Evolutionary conservation across 2,113 vertebrate genomes (phyloP).

Genomic region (Planiliza haematocheilus): DNA sequence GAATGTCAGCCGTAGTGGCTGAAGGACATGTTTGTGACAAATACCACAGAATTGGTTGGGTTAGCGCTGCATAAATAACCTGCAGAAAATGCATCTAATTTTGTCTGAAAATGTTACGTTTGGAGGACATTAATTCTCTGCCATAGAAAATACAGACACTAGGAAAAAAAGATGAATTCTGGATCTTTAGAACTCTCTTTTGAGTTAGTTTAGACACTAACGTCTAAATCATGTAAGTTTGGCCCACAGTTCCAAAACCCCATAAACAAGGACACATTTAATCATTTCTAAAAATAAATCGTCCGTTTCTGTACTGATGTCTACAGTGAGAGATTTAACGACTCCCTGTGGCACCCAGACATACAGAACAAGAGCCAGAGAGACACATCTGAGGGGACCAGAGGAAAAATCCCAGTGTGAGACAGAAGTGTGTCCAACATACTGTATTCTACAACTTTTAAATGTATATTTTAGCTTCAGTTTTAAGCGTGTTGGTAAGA

Average conservation of each 20-base stretch:
- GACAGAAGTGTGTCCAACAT: neutral
- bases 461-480: neutral
- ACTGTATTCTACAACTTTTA: neutral
- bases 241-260: neutral
- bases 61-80: no score
- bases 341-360: conserved; percentile 10
- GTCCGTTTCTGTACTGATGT: neutral
- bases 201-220: no score
- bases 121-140: neutral
- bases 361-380: neutral
- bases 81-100: no score
- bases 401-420: conserved; percentile 11
- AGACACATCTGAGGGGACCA: conserved; percentile 8
- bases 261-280: conserved; percentile 11
- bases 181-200: no score
- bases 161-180: neutral
- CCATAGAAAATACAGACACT: neutral
- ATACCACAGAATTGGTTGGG: neutral
- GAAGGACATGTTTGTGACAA: conserved; percentile 1
- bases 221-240: neutral
- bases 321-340: conserved; percentile 18
- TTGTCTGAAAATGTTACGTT: no score
- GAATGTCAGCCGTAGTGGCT: neutral
- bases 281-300: conserved; percentile 7
- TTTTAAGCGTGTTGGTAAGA: neutral